Conservation (phyloP, 2,888 invertebrate genomes). For the Polylopha cassiicola region DNA sequence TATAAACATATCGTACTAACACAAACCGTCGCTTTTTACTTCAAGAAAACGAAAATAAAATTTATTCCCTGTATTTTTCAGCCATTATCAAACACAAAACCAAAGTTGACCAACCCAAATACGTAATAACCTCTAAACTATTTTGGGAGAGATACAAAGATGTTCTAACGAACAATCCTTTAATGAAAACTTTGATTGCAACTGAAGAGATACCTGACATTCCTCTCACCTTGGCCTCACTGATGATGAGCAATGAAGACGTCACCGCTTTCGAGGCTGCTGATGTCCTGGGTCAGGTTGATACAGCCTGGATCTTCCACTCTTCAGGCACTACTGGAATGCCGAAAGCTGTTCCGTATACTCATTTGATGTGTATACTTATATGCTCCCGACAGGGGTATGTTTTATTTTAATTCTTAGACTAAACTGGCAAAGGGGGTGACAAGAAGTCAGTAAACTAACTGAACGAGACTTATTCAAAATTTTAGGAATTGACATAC, state of each 20-base stretch:
- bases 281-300: conserved; percentile 1
- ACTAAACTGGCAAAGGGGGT: no score
- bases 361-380: conserved; percentile 2
- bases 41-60: no score
- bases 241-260: background rate
- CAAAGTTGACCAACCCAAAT: conserved; percentile 5
- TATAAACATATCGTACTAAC: no score
- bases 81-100: conserved; percentile 7
- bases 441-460: no score
- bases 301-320: conserved; percentile 5
- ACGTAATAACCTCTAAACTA: conserved; percentile 1
- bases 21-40: no score
- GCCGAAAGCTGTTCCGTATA: conserved; percentile 6
- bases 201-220: background rate
- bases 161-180: background rate
- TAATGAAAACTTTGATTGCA: conserved; percentile 2
- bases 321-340: conserved; percentile 12
- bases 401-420: background rate
- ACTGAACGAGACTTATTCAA: no score
- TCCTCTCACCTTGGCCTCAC: background rate
- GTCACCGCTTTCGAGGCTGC: conserved; percentile 3
- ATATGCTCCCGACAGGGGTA: conserved; percentile 5
- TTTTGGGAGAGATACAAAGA: conserved; percentile 8
- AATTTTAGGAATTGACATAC: no score
- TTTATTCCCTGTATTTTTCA: no score